These are phyloP conservation scores for Eleutherodactylus coqui DNA, from an alignment of 2,797 vertebrate species.

Conservation along the genomic window DNA sequence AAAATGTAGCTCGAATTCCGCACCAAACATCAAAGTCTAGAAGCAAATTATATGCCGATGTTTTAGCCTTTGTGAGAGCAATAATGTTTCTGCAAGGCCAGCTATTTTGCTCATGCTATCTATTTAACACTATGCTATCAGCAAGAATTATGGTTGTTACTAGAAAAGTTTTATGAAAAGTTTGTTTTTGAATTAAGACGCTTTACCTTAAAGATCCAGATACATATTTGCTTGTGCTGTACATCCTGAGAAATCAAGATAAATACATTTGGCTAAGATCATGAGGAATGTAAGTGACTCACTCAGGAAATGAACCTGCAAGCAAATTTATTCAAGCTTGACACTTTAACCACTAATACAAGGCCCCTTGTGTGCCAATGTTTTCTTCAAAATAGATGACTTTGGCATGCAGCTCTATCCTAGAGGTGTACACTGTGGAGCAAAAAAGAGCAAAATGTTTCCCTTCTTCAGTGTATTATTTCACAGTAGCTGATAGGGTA, in stretches of 20 bases:
- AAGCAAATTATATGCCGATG: no score
- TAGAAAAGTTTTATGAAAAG: not conserved
- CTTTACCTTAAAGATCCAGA: constrained; percentile 18
- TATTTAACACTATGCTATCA: not conserved
- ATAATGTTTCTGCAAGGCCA: no score
- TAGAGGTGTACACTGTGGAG: not conserved
- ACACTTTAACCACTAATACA: constrained; percentile 52
- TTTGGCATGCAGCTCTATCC: constrained; percentile 14
- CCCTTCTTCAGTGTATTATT: not conserved
- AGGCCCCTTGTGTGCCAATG: constrained; percentile 35
- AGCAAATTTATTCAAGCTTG: constrained; percentile 54
- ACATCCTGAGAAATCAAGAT: constrained; percentile 40
- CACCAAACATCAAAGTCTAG: no score
- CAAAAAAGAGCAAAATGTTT: not conserved
- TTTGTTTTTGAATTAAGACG: constrained; percentile 3
- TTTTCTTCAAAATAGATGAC: constrained; percentile 49
- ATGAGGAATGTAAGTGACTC: constrained; percentile 42
- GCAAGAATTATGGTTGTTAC: not conserved
- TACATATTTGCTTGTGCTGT: constrained; percentile 15
- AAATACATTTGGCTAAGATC: constrained; percentile 44
- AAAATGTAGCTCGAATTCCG: no score
- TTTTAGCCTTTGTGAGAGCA: no score
- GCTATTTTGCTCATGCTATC: not conserved
- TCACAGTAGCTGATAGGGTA: not conserved
- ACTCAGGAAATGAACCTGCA: constrained; percentile 53